These are phyloP conservation scores for Stictocephala bisonia DNA, from an alignment of 2,888 invertebrate genomes.

Conservation along the genomic window DNA sequence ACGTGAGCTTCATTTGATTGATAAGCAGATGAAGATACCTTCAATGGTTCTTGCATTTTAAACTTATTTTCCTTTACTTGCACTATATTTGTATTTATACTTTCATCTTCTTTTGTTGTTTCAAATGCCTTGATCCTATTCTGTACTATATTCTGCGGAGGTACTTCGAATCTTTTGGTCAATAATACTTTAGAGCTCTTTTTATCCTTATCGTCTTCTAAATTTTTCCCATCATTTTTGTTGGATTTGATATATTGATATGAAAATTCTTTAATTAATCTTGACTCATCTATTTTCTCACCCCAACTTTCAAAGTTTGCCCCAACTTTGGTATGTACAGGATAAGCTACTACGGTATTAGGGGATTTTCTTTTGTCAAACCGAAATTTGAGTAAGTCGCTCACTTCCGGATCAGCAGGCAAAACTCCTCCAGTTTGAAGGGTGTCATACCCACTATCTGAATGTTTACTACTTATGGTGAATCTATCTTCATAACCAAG, in stretches of 20 bases:
- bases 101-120: conserved; percentile 47
- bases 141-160: conserved; percentile 62
- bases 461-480: conserved; percentile 60
- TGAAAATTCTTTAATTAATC: conserved; percentile 64
- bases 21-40: conserved; percentile 62
- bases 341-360: conserved; percentile 47
- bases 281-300: conserved; percentile 63
- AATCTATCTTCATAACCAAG: conserved; percentile 52
- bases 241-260: conserved; percentile 64
- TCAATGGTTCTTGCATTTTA: conserved; percentile 65
- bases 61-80: conserved; percentile 55
- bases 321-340: conserved; percentile 46
- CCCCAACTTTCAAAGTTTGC: conserved; percentile 58
- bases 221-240: conserved; percentile 45
- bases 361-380: conserved; percentile 43
- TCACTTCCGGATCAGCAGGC: conserved; percentile 48
- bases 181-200: conserved; percentile 38
- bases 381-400: conserved; percentile 51
- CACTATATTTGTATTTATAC: conserved; percentile 54
- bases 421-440: conserved; percentile 55
- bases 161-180: conserved; percentile 51
- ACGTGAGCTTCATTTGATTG: conserved; percentile 65
- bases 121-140: conserved; percentile 60
- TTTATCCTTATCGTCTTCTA: conserved; percentile 28
- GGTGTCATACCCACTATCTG: conserved; percentile 63